These are phyloP conservation scores for Phenganax stokvisi DNA, from an alignment of 92 coral and sea anemone species.

Conservation along the genomic window DNA sequence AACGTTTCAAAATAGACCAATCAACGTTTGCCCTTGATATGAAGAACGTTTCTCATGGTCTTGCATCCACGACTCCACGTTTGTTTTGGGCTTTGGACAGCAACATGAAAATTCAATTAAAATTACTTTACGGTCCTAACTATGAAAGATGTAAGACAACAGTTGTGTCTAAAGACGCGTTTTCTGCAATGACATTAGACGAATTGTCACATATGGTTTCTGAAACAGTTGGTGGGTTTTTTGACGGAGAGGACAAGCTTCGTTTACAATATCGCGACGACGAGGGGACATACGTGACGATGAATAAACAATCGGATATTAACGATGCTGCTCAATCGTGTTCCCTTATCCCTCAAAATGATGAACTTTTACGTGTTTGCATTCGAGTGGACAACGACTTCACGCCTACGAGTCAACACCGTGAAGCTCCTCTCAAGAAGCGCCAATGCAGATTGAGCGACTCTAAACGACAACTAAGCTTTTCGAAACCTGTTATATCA, in stretches of 20 bases:
- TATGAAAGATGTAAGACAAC: conserved; percentile 21
- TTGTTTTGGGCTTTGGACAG: not conserved
- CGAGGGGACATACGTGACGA: not conserved
- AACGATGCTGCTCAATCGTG: not conserved
- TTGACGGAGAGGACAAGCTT: not conserved
- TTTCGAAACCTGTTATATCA: not conserved
- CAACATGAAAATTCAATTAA: not conserved
- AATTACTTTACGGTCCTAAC: conserved; percentile 4
- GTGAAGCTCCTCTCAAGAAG: conserved; percentile 17
- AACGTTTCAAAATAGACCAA: not conserved
- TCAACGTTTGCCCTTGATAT: not conserved
- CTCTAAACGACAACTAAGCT: not conserved
- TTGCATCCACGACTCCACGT: not conserved
- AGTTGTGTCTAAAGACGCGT: not conserved
- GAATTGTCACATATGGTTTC: not conserved
- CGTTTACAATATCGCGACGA: conserved; percentile 18
- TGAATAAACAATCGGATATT: conserved; percentile 1
- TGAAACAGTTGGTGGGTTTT: conserved; percentile 3
- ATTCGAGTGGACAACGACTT: conserved; percentile 20
- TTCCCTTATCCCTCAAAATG: not conserved
- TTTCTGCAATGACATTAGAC: conserved; percentile 3
- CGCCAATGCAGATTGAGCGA: conserved; percentile 3
- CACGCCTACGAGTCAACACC: conserved; percentile 17
- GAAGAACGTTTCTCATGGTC: not conserved
- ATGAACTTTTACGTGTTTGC: conserved; percentile 7